Conservation (phyloP, 2,797 vertebrate species). For the Melanotaenia boesemani region DNA sequence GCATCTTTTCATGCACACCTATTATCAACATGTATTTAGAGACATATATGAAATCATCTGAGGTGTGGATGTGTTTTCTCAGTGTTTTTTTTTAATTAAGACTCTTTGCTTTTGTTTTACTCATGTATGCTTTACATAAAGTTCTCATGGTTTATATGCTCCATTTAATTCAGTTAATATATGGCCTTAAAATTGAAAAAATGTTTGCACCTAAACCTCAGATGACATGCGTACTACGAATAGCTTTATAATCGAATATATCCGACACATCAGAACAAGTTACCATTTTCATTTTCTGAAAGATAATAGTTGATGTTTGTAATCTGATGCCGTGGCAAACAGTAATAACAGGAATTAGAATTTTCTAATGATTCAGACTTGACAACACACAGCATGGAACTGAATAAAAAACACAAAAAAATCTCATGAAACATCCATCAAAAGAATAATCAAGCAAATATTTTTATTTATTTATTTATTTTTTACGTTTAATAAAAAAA, state of each 20-base stretch:
- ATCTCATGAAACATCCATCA: not conserved
- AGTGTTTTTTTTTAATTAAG: no score
- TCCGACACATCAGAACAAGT: not conserved
- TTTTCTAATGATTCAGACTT: constrained; percentile 3
- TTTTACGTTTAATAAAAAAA: not conserved
- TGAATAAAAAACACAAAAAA: not conserved
- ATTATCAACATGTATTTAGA: no score
- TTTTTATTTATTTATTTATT: no score
- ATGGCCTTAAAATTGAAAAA: not conserved
- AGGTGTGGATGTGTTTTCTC: not conserved
- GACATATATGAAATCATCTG: not conserved
- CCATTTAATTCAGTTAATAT: not conserved
- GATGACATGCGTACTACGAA: not conserved
- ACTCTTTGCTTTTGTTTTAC: not conserved
- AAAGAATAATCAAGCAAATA: not conserved
- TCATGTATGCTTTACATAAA: not conserved
- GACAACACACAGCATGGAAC: not conserved
- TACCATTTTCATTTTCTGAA: not conserved
- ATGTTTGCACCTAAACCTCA: not conserved
- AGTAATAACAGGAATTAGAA: not conserved
- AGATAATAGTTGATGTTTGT: not conserved
- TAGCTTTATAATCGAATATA: not conserved
- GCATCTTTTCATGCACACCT: no score
- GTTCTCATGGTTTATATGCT: not conserved
- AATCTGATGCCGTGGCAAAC: not conserved